Base-by-base conservation (phyloP, 2,797 vertebrate species). In the Pangasius djambal region DNA sequence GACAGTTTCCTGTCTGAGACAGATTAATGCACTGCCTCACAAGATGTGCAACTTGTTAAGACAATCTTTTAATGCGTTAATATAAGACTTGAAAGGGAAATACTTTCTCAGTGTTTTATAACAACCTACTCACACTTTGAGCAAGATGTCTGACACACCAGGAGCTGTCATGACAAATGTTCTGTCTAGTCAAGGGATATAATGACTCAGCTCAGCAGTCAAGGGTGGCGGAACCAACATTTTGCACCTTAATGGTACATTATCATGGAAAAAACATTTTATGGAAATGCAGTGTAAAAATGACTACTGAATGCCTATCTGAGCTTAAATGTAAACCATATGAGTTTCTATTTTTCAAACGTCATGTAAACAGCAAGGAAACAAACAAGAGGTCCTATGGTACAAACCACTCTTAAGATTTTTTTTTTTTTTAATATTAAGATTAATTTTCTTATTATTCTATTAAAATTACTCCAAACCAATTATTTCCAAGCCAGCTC, bases 11-110 rank as follows among this genome's bases (percentile, higher is more conserved):
- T 52, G n/a, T 52, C 25, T 6, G 37, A 65, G 37, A 48, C 81
- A 40, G 10, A 82, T 82, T 44, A 44, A 65, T n/a, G 37, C 37
- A 34, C 50, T n/a, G 74, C 9, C 37, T 40, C 13, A n/a, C 50
- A 10, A 85, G 59, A 25, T 4, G n/a, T 55, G 57, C 18, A 77
- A 81, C 44, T 87, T 74, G 31, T 77, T 74, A 50, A 85, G 86
- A 85, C 69, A 34, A 87, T 44, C 20, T 70, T 25, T 81, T 81
- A 69, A 34, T 84, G 59, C 55, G 74, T 63, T 40, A 10, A 34
- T 28, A 85, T 6, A 2, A 72, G 57, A 55, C 48, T 74, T 69
- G 57, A 48, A 44, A 70, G 25, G 20, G 48, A 85, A 85, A 82
- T 50, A 67, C 40, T 74, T 48, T 48, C 44, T 48, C 77, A 18